Evolutionary conservation across 2,888 invertebrate genomes (phyloP), one percentile per base, ranked within the genome.

Genomic region (Cabera pusaria): DNA sequence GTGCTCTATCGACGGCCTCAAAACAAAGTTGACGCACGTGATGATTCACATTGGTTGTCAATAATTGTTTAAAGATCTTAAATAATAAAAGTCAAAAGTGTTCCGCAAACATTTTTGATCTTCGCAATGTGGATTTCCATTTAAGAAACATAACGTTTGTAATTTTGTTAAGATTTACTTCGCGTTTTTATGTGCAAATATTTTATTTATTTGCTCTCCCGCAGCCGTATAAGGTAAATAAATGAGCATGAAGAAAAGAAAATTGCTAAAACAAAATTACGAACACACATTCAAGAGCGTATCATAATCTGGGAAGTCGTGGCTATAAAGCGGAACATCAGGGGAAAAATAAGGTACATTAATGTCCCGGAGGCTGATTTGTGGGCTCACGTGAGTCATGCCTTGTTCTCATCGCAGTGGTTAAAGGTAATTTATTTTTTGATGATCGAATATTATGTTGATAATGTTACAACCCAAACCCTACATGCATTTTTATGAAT

Each of bases 331-430:
- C 25, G 49, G 23, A 33, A 49, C 36, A 37, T 39, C 36, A 18
- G 12, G 22, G 39, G 42, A 33, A 39, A 47, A 47, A 50, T 44
- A 44, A 44, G 26, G 45, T 25, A 44, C 44, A 33, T 41, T 44
- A 47, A 47, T 19, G 39, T 46, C 40, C n/a, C 11, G 23, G 14
- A 14, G 31, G 27, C 32, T 44, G 47, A 44, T 47, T 44, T 50
- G 50, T 44, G 34, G 50, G 6, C 47, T 40, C 50, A 42, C 31
- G 44, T 36, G 49, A 26, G 16, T 32, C 35, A 38, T 47, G 36
- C 20, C 24, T 33, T 43, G 38, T 37, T n/a, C n/a, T n/a, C n/a
- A n/a, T n/a, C n/a, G n/a, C n/a, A n/a, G n/a, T n/a, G n/a, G n/a
- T n/a, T n/a, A n/a, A n/a, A n/a, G n/a, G n/a, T n/a, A n/a, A n/a